A percentile compares a stretch with the other conserved stretches of the same genome.
Evolutionary conservation across 2,888 invertebrate species (phyloP).

Genomic region (Dusona sp.): DNA sequence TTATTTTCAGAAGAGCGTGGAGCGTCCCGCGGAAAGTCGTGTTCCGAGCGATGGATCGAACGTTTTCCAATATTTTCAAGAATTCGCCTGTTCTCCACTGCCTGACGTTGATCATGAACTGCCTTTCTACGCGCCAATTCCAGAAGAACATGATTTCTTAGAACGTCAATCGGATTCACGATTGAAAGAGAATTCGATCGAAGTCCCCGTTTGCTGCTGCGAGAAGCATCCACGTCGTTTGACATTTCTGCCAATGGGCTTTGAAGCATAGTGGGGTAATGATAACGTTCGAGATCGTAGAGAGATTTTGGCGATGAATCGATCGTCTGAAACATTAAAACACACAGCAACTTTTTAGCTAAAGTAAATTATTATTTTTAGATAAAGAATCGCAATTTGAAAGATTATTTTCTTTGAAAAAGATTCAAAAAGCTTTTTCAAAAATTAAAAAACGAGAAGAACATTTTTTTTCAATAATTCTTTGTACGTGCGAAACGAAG

Average conservation of each 20-base stretch:
- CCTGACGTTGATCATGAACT: conserved; percentile 90
- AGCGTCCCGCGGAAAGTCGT: conserved; percentile 40
- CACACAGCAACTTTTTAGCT: not conserved
- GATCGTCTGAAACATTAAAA: conserved; percentile 46
- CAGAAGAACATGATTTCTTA: conserved; percentile 92
- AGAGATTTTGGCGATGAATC: conserved; percentile 40
- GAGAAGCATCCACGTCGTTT: conserved; percentile 65
- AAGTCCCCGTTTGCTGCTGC: conserved; percentile 71
- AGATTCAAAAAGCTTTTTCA: not conserved
- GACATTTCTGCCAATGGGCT: conserved; percentile 75
- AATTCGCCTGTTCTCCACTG: conserved; percentile 90
- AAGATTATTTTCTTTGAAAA: not conserved
- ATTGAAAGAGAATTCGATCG: conserved; percentile 89
- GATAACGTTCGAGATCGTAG: conserved; percentile 49
- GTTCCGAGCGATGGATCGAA: conserved; percentile 69
- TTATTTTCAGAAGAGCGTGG: conserved; percentile 9
- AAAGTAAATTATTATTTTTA: not conserved
- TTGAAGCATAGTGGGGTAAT: conserved; percentile 63
- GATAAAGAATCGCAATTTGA: not conserved
- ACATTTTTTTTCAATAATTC: no score
- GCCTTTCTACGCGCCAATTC: conserved; percentile 94
- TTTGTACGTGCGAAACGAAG: no score
- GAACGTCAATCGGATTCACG: conserved; percentile 94
- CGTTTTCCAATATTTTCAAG: conserved; percentile 92
- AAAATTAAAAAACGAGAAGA: no score